Conservation (phyloP, 2,888 invertebrate genomes). For the Apamea sordens region DNA sequence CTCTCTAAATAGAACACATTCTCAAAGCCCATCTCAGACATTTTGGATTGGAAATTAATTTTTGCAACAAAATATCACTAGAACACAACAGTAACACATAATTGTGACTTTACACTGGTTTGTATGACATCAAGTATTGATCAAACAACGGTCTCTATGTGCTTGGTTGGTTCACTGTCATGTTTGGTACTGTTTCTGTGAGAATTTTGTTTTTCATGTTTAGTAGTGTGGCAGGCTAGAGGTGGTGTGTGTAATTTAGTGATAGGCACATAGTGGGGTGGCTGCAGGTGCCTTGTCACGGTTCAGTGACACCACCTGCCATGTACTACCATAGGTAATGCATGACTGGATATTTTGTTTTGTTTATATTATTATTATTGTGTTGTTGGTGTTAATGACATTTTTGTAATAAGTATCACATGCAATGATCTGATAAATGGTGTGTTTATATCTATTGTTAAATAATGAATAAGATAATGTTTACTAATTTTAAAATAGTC, state of each 20-base stretch:
- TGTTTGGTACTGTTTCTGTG: constrained; percentile 67
- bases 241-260: constrained; percentile 75
- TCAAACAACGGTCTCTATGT: constrained; percentile 87
- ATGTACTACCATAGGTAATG: constrained; percentile 73
- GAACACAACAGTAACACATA: constrained; percentile 79
- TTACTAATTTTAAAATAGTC: constrained; percentile 18
- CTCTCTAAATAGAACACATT: constrained; percentile 89
- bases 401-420: constrained; percentile 35
- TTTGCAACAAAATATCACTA: constrained; percentile 69
- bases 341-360: constrained; percentile 78
- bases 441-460: constrained; percentile 3
- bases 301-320: constrained; percentile 85
- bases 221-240: constrained; percentile 69
- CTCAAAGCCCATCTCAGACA: constrained; percentile 89
- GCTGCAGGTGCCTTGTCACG: constrained; percentile 85
- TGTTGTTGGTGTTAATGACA: constrained; percentile 47
- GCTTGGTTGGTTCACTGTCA: constrained; percentile 63
- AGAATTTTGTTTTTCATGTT: constrained; percentile 71
- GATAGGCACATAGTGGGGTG: constrained; percentile 79
- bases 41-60: constrained; percentile 74
- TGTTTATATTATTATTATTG: constrained; percentile 67
- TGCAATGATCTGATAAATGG: constrained; percentile 1
- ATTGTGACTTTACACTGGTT: constrained; percentile 77
- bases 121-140: constrained; percentile 84
- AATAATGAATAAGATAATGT: constrained; percentile 8